These are phyloP conservation scores for Papilio polyxenes DNA, from an alignment of 1,140 invertebrate species.

Conservation along the genomic window DNA sequence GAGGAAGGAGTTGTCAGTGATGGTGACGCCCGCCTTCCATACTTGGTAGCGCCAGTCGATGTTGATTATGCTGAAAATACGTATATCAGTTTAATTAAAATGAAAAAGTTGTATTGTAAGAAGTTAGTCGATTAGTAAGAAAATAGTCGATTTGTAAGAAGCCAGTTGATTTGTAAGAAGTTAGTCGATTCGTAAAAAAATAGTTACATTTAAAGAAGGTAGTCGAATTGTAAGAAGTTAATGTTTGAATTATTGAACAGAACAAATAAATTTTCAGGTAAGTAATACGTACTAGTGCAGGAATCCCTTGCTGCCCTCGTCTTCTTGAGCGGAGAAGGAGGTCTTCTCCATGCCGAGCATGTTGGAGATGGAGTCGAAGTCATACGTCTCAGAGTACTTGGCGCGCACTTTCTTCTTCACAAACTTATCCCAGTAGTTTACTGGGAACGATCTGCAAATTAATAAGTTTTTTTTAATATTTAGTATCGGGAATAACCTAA, in stretches of 20 bases:
- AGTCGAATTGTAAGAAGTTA: not conserved
- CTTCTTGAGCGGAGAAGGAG: slow-evolving; percentile 90
- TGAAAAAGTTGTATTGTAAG: not conserved
- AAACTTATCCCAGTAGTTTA: slow-evolving; percentile 99
- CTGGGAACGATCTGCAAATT: slow-evolving; percentile 92
- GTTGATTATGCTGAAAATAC: slow-evolving; percentile 89
- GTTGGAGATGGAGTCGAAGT: slow-evolving; percentile 97
- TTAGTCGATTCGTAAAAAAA: not conserved
- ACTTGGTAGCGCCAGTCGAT: slow-evolving; percentile 99
- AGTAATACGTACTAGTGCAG: slow-evolving; percentile 85
- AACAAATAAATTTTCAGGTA: too few relatives aligned
- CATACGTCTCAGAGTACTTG: slow-evolving; percentile 98
- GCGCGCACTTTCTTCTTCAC: slow-evolving; percentile 99
- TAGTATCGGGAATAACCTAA: too few relatives aligned
- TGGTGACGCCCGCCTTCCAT: slow-evolving; percentile 98
- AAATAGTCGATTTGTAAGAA: not conserved
- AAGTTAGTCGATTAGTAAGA: not conserved
- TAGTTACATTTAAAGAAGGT: not conserved
- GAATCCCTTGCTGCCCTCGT: slow-evolving; percentile 87
- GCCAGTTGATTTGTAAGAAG: not conserved
- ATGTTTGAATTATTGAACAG: too few relatives aligned
- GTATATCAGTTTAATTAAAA: slow-evolving; percentile 39
- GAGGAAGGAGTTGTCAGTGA: slow-evolving; percentile 98
- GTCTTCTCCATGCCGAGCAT: slow-evolving; percentile 97
- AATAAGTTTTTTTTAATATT: not conserved